Evolutionary conservation across 1,140 invertebrate species (phyloP), one percentile per base, ranked within the genome.

Genomic region (Andrena cerasifolii): DNA sequence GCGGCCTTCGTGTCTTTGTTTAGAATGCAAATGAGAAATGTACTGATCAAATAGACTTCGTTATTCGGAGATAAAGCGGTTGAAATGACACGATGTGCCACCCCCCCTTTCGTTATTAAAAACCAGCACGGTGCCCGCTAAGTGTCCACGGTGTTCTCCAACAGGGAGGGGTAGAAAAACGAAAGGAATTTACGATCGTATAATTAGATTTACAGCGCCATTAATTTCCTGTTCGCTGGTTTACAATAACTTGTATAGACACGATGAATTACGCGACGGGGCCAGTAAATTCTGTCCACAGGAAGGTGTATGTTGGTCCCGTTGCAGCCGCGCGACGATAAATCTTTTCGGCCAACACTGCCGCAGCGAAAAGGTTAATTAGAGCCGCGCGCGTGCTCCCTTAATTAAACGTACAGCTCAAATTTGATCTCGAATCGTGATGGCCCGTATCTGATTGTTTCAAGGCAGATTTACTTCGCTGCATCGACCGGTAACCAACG

Each of bases 241-340:
- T 70, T 70, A 58, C 53, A 58, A 58, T 70, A 70, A 70, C 53
- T 58, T 70, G 36, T 47, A 70, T n/a, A 47, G 40, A 70, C 14
- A 43, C 8, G 36, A 45, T 58, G 33, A 70, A 70, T 70, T 70
- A 45, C 18, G 5, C 53, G n/a, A 58, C 10, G 18, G 36, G 36
- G 31, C 10, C n/a, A 16, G 36, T 43, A 43, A 70, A 70, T 45
- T 47, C 26, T 43, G 36, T 26, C 33, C 33, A 31, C 51, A 31
- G 51, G 18, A 56, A 56, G 51, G 24, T 56, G 36, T 43, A 56
- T 36, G 51, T 2, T 21, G 56, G 31, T 59, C 56, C 56, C 36
- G 33, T 21, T 26, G 33, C 36, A 26, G 31, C 33, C 33, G n/a
- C 33, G 31, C 16, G 51, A n/a, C 53, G 18, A 70, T 70, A 70